Evolutionary conservation across 2,888 invertebrate species (phyloP).

Genomic region (Labia minor): DNA sequence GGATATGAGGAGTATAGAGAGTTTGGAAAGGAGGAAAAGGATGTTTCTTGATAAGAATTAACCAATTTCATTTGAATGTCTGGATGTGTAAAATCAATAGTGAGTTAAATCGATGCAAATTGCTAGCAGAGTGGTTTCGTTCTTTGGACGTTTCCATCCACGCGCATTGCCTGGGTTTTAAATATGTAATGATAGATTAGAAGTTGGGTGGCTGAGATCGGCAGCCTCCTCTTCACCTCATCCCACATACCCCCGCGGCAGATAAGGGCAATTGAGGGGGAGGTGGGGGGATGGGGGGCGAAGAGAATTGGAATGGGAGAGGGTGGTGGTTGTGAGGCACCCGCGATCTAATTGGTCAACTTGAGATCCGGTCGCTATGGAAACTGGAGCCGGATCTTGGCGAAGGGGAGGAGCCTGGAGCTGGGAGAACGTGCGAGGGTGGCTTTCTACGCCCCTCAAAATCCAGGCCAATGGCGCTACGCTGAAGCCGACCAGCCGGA

Average conservation of each 20-base stretch:
- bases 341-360: slow-evolving; percentile 23
- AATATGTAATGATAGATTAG: slow-evolving; percentile 4
- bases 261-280: slow-evolving; percentile 14
- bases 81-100: too few species aligned
- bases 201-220: neutral
- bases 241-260: neutral
- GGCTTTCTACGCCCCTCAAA: slow-evolving; percentile 18
- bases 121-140: too few species aligned
- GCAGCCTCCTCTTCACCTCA: neutral
- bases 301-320: slow-evolving; percentile 13
- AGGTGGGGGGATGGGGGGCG: slow-evolving; percentile 9
- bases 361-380: slow-evolving; percentile 21
- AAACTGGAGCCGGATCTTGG: slow-evolving; percentile 18
- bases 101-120: too few species aligned
- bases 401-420: slow-evolving; percentile 21
- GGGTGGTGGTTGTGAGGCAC: slow-evolving; percentile 9
- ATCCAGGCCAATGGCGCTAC: neutral
- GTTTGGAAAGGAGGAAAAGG: too few species aligned
- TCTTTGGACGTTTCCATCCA: neutral
- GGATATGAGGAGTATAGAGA: too few species aligned
- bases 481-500: neutral
- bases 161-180: neutral
- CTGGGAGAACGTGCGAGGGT: slow-evolving; percentile 21
- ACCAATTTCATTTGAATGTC: too few species aligned
- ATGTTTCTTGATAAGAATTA: too few species aligned